A percentile compares a stretch with the other conserved stretches of the same genome.
phyloP scores from a whole-genome alignment of 2,888 invertebrate species.

The Scaptomyza caliginosa region DNA sequence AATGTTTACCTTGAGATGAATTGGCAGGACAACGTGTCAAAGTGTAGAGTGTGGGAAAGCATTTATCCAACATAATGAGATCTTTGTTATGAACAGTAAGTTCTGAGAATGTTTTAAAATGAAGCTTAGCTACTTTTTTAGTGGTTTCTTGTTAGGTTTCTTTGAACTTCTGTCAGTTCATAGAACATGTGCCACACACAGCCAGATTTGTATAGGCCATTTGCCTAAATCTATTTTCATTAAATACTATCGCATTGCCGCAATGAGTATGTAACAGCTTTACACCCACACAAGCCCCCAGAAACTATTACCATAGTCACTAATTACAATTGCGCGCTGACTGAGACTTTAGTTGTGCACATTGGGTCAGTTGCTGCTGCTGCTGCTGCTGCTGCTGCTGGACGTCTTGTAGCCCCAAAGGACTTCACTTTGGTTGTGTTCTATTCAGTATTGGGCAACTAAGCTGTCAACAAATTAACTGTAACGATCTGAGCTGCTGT shows the following conservation, averaged over 20 bases:
- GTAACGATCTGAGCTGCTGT: conserved; percentile 57
- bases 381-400: conserved; percentile 19
- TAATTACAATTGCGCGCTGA: conserved; percentile 67
- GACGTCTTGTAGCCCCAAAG: conserved; percentile 66
- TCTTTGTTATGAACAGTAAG: conserved; percentile 14
- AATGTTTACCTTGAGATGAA: background rate
- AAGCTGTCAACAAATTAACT: conserved; percentile 78
- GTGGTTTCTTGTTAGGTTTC: too few relatives aligned
- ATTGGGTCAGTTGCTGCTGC: conserved; percentile 46
- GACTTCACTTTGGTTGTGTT: conserved; percentile 27
- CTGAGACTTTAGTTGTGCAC: conserved; percentile 38
- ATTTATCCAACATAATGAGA: conserved; percentile 12
- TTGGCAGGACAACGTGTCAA: conserved; percentile 42
- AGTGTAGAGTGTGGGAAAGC: background rate
- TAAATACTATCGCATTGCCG: conserved; percentile 40
- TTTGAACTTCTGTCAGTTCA: background rate
- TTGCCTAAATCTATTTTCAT: conserved; percentile 31
- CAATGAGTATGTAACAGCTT: conserved; percentile 21
- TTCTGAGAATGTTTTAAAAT: background rate
- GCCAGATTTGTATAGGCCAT: background rate
- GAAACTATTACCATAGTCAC: conserved; percentile 50
- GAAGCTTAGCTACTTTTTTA: too few relatives aligned
- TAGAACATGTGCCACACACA: background rate
- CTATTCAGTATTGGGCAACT: conserved; percentile 45
- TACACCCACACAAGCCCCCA: background rate